Conservation (phyloP, 1,140 invertebrate genomes). For the Hesperophylax magnus region DNA sequence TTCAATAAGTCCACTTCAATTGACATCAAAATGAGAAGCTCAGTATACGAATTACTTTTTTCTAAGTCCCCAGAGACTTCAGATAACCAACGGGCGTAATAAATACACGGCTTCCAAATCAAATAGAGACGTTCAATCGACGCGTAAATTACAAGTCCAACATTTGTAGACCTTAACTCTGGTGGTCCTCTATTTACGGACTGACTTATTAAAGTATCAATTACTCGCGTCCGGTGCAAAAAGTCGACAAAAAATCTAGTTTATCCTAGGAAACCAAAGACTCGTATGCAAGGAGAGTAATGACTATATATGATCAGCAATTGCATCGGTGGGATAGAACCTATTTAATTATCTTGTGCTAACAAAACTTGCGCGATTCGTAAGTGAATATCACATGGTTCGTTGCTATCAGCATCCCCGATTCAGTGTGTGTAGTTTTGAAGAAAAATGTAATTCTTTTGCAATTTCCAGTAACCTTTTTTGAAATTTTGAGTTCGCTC, state of each 20-base stretch:
- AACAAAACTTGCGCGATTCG: slow-evolving; percentile 10
- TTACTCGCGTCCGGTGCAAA: background rate
- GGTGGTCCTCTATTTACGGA: background rate
- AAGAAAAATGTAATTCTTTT: too few relatives aligned
- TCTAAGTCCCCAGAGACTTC: background rate
- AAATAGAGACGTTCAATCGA: background rate
- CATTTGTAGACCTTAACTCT: background rate
- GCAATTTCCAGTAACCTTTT: too few relatives aligned
- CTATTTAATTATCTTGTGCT: slow-evolving; percentile 14
- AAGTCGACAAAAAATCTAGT: background rate
- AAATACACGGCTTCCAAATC: background rate
- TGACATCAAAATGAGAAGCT: too few relatives aligned
- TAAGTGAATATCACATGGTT: background rate
- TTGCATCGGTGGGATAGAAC: background rate
- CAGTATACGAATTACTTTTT: background rate
- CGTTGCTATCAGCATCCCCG: too few relatives aligned
- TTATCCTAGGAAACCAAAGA: background rate
- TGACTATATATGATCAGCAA: background rate
- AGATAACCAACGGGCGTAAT: background rate
- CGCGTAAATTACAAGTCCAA: background rate
- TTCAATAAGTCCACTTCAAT: too few relatives aligned
- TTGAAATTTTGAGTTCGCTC: too few relatives aligned
- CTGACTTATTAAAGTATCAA: background rate
- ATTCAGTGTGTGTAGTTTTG: too few relatives aligned
- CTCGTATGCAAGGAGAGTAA: too few relatives aligned